phyloP scores from a whole-genome alignment of 35 echinoderm and acorn worm genomes.

The Apostichopus japonicus region DNA sequence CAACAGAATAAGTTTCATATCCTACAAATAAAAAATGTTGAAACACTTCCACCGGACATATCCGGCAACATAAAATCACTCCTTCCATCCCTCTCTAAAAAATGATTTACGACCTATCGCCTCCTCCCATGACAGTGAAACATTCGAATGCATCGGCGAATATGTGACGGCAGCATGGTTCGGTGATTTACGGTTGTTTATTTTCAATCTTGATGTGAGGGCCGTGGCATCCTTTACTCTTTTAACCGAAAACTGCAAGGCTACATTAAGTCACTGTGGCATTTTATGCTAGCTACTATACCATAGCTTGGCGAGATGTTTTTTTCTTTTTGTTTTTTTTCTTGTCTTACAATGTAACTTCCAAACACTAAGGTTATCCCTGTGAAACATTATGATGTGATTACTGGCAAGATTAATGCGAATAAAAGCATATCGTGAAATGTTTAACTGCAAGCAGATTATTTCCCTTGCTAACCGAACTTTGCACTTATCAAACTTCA shows the following conservation, averaged over 20 bases:
- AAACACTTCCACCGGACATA: neutral
- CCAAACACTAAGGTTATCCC: neutral
- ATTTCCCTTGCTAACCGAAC: neutral
- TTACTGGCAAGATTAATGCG: neutral
- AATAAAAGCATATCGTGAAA: too few relatives aligned
- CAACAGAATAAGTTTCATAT: neutral
- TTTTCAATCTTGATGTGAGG: conserved; percentile 23
- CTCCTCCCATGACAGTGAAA: neutral
- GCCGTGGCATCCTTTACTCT: neutral
- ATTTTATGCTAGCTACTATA: neutral
- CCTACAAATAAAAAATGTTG: neutral
- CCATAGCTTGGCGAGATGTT: neutral
- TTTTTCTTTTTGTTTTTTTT: neutral
- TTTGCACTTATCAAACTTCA: neutral
- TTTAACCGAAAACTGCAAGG: neutral
- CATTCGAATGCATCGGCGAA: neutral
- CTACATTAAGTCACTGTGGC: conserved; percentile 6
- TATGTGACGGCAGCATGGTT: neutral
- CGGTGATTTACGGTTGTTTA: neutral
- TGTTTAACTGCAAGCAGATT: too few relatives aligned
- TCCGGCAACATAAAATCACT: neutral
- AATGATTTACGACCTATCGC: neutral
- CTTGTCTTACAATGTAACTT: neutral
- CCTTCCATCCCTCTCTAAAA: neutral
- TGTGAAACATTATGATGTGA: neutral